Conservation (phyloP, 2,888 invertebrate species). For the Caenorhabditis virilis region DNA sequence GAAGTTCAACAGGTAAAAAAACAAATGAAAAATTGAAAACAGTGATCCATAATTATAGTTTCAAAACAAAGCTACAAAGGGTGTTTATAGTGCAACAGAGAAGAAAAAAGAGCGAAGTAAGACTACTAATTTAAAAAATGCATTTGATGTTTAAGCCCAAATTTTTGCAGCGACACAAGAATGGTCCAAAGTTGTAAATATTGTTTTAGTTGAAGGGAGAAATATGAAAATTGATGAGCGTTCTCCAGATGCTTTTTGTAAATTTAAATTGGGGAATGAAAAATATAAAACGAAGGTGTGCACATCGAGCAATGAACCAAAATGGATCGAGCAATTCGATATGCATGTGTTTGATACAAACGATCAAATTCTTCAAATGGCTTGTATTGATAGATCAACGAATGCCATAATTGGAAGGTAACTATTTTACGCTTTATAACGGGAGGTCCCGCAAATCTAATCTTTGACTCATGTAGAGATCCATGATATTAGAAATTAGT, state of each 20-base stretch:
- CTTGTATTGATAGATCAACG: slow-evolving; percentile 85
- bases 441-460: too few species aligned
- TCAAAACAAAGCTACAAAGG: slow-evolving; percentile 29
- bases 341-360: slow-evolving; percentile 92
- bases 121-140: too few species aligned
- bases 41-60: too few species aligned
- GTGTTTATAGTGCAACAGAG: slow-evolving; percentile 10
- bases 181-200: slow-evolving; percentile 95
- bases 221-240: slow-evolving; percentile 81
- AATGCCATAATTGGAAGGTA: slow-evolving; percentile 86
- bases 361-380: slow-evolving; percentile 87
- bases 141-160: too few species aligned
- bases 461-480: too few species aligned
- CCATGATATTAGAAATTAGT: too few species aligned
- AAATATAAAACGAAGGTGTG: slow-evolving; percentile 89
- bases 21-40: too few species aligned
- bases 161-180: slow-evolving; percentile 77
- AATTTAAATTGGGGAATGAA: slow-evolving; percentile 94
- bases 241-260: slow-evolving; percentile 79
- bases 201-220: slow-evolving; percentile 93
- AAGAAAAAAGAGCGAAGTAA: slow-evolving; percentile 25
- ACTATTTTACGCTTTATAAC: too few species aligned
- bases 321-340: slow-evolving; percentile 96
- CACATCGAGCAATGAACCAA: slow-evolving; percentile 83
- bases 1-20: slow-evolving; percentile 23